Evolutionary conservation across 2,888 invertebrate species (phyloP), one percentile per base, ranked within the genome.

Genomic region (Coleophora deauratella): DNA sequence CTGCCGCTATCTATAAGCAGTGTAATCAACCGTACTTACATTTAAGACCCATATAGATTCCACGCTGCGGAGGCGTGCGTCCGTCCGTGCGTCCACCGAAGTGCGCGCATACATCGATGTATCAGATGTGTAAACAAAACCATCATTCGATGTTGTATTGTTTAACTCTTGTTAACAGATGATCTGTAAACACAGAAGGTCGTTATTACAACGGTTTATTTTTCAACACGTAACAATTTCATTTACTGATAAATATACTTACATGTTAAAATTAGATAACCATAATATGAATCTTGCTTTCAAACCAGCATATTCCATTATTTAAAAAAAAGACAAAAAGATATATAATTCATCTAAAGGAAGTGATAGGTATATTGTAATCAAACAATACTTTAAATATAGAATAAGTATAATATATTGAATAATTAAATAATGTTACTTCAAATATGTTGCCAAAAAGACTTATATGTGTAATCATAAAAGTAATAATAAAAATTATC

Each of bases 351-450:
- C n/a, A n/a, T n/a, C n/a, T n/a, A n/a, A n/a, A n/a, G n/a, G n/a
- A n/a, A n/a, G n/a, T n/a, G n/a, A n/a, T n/a, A n/a, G n/a, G n/a
- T n/a, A n/a, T n/a, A n/a, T n/a, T n/a, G 15, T 2, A 57, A 84
- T 82, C 79, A 61, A 84, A 84, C 73, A 60, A 59, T 55, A 44
- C 73, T 73, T 78, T 84, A 82, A 72, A 72, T 81, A 78, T 82
- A 82, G 82, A 77, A 85, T 85, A 85, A 85, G 85, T 85, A 85
- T 85, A 21, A 21, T 21, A 85, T 85, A 85, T 82, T 85, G 81
- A 84, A 85, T 85, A 84, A 78, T 85, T 82, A 85, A 85, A 85
- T 85, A 84, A 84, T 80, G 76, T 84, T 82, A 85, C 69, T 80
- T 82, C 78, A 81, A 85, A 79, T 82, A 79, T 76, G 64, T 78